phyloP scores from a whole-genome alignment of 2,888 invertebrate species.

The Thalpophila matura region DNA sequence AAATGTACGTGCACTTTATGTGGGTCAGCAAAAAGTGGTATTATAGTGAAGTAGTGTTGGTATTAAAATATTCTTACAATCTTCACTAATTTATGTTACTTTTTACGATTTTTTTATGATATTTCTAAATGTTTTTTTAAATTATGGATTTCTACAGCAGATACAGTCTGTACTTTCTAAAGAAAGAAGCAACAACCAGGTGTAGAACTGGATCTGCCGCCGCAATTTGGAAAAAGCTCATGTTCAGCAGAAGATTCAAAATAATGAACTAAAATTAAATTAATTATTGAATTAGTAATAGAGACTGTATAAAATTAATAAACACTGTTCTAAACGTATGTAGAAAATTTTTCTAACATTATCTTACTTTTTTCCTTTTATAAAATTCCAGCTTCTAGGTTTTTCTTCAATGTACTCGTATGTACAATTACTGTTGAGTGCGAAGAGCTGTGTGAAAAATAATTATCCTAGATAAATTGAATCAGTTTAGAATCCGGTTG shows the following conservation, averaged over 20 bases:
- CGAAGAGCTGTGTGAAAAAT: conserved; percentile 31
- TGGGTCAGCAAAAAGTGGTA: neutral
- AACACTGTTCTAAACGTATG: neutral
- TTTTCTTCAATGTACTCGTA: conserved; percentile 37
- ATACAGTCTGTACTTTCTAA: neutral
- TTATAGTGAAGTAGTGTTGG: neutral
- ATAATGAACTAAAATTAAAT: too few species aligned
- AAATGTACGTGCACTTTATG: neutral
- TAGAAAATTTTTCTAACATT: conserved; percentile 5
- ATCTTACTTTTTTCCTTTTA: conserved; percentile 14
- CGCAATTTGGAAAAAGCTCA: neutral
- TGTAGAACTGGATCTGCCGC: conserved; percentile 2
- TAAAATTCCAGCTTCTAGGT: conserved; percentile 16
- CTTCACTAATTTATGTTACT: neutral
- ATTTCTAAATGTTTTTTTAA: too few species aligned
- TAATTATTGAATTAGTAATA: too few species aligned
- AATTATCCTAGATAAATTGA: conserved; percentile 44
- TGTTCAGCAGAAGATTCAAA: neutral
- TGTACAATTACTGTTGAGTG: conserved; percentile 48
- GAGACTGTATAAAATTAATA: too few species aligned
- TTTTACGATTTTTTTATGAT: too few species aligned
- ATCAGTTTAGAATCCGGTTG: conserved; percentile 21
- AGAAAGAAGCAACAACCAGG: neutral
- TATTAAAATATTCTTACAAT: neutral
- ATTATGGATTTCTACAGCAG: neutral